Conservation (phyloP, 2,797 vertebrate genomes). For the Cryptoprocta ferox region DNA sequence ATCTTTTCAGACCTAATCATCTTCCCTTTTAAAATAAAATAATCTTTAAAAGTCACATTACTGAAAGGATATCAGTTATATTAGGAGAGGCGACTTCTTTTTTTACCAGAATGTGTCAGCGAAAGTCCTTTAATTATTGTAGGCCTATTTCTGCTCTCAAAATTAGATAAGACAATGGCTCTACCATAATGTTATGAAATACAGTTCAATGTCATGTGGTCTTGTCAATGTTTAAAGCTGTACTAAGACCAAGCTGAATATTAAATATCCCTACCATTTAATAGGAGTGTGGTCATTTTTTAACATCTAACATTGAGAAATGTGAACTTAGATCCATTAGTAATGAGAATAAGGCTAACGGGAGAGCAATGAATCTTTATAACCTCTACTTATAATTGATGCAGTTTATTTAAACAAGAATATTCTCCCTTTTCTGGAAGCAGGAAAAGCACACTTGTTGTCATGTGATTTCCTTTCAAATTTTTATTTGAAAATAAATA, state of each 20-base stretch:
- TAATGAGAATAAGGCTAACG: not conserved
- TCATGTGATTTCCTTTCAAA: not conserved
- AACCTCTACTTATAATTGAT: not conserved
- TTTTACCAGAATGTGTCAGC: not conserved
- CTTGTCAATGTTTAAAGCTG: not conserved
- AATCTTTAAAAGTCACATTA: not conserved
- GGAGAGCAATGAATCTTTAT: not conserved
- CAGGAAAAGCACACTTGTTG: not conserved
- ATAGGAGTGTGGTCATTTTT: not conserved
- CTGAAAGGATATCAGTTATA: not conserved
- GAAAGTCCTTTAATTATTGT: not conserved
- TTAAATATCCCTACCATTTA: not conserved
- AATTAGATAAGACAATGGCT: not conserved
- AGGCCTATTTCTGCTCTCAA: not conserved
- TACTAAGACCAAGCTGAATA: not conserved
- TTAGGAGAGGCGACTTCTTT: not conserved
- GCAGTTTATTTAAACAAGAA: not conserved
- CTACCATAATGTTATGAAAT: not conserved
- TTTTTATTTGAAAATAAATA: not conserved
- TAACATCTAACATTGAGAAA: not conserved
- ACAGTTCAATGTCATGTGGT: not conserved
- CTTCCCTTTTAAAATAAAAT: conserved; percentile 7
- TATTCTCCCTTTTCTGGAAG: not conserved
- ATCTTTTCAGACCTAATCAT: not conserved
- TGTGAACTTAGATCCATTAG: not conserved